Evolutionary conservation across 2,797 vertebrate species (phyloP).

Genomic region (Prionace glauca): DNA sequence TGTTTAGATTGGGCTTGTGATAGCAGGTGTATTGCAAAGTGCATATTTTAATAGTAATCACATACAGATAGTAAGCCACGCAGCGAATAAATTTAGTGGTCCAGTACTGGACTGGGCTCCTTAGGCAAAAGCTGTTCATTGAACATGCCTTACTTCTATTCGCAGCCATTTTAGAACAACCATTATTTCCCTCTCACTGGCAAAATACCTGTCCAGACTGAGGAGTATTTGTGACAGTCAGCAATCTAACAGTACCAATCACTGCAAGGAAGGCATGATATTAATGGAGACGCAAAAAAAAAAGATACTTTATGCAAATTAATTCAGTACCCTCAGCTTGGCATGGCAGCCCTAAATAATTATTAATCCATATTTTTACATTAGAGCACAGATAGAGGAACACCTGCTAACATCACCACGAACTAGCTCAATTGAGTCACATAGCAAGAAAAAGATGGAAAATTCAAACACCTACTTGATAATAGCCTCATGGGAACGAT

Average conservation of each 20-base stretch:
- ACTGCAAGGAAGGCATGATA: not conserved
- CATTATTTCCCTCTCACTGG: not conserved
- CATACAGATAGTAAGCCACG: not conserved
- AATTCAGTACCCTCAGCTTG: not conserved
- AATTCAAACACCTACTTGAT: slow-evolving; percentile 91
- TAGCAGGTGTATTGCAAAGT: not conserved
- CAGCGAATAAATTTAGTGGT: not conserved
- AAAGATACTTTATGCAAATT: not conserved
- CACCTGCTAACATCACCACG: not conserved
- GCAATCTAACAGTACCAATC: not conserved
- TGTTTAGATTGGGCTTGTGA: not conserved
- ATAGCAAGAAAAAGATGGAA: slow-evolving; percentile 46
- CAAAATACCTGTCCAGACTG: not conserved
- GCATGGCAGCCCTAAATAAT: not conserved
- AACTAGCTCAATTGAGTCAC: not conserved
- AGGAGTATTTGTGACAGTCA: not conserved
- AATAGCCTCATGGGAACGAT: slow-evolving; percentile 99
- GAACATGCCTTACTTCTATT: not conserved
- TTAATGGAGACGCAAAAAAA: not conserved
- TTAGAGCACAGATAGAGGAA: not conserved
- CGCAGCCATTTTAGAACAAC: not conserved
- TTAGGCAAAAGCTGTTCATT: not conserved
- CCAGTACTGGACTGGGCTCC: not conserved
- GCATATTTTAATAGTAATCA: not conserved
- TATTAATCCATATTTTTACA: not conserved